These are phyloP conservation scores for Cricetomys ansorgei DNA, from an alignment of 2,113 vertebrate genomes.

Conservation along the genomic window DNA sequence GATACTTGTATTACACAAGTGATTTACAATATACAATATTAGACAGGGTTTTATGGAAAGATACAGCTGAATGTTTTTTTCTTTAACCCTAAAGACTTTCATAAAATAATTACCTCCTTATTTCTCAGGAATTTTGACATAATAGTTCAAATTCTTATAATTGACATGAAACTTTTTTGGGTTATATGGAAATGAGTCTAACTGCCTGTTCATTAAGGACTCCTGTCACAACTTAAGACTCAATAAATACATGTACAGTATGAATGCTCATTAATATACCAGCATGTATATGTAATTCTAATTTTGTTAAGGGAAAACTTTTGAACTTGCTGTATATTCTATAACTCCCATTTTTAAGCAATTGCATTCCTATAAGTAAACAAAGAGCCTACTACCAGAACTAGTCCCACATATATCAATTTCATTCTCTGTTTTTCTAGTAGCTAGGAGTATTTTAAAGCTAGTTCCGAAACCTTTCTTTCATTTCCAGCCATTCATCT, in stretches of 20 bases:
- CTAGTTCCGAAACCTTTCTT: neutral
- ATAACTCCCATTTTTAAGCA: neutral
- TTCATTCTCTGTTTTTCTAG: neutral
- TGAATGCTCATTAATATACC: neutral
- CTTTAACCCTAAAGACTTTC: neutral
- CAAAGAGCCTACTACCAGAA: neutral
- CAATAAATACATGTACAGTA: neutral
- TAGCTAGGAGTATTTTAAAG: neutral
- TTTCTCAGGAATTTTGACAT: conserved; percentile 16
- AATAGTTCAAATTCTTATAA: conserved; percentile 24
- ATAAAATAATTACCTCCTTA: neutral
- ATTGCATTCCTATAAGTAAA: neutral
- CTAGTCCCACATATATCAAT: neutral
- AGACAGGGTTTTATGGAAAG: neutral
- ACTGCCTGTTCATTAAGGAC: neutral
- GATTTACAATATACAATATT: neutral
- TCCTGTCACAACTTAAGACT: neutral
- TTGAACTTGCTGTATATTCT: neutral
- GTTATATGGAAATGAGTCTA: neutral
- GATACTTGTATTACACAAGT: neutral
- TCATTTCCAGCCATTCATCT: neutral
- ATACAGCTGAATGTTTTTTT: neutral
- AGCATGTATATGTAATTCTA: neutral
- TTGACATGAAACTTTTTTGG: neutral
- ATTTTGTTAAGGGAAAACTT: neutral